Conservation (phyloP, 2,113 vertebrate genomes). For the Epinephelus moara region DNA sequence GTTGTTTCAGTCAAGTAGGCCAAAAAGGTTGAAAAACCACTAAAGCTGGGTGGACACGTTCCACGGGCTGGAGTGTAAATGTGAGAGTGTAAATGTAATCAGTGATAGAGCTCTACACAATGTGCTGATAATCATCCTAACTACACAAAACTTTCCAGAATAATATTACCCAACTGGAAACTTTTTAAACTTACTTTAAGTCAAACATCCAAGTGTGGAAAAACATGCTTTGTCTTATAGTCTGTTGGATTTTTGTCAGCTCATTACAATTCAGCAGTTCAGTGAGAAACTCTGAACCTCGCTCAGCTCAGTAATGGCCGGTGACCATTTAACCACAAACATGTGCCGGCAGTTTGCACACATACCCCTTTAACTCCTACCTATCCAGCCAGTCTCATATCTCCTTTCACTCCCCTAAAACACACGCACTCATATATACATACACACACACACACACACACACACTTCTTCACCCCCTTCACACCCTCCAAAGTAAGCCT, state of each 20-base stretch:
- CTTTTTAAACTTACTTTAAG: background rate
- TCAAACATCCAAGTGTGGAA: too few relatives aligned
- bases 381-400: background rate
- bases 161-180: background rate
- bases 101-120: background rate
- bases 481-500: constrained; percentile 79
- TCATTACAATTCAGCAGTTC: background rate
- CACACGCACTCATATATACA: constrained; percentile 20
- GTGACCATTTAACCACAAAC: background rate
- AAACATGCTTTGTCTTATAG: background rate
- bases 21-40: background rate
- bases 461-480: constrained; percentile 46
- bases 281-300: background rate
- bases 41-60: background rate
- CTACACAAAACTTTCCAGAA: background rate
- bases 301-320: background rate
- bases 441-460: constrained; percentile 35
- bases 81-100: background rate
- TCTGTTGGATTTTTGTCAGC: background rate
- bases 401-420: background rate
- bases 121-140: background rate
- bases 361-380: constrained; percentile 16
- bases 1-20: background rate
- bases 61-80: background rate
- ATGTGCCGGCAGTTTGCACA: constrained; percentile 2